These are phyloP conservation scores for Cecidostiba fungosa DNA, from an alignment of 2,888 invertebrate genomes.

Conservation along the genomic window DNA sequence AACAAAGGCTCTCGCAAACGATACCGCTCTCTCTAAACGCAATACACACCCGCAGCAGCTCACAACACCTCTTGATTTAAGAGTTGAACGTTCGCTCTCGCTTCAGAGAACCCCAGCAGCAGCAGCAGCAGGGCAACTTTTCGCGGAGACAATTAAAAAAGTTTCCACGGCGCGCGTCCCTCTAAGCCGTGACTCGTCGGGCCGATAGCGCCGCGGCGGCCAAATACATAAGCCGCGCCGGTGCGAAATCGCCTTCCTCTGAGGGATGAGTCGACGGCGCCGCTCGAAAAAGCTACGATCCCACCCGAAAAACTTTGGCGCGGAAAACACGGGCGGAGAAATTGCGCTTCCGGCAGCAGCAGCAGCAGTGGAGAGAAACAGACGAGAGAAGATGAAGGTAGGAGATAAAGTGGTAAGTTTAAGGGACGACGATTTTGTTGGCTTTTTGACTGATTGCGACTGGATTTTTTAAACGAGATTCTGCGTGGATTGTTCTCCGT, in stretches of 20 bases:
- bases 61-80: slow-evolving; percentile 52
- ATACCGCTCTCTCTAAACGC: slow-evolving; percentile 10
- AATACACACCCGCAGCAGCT: neutral
- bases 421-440: slow-evolving; percentile 22
- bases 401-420: slow-evolving; percentile 48
- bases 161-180: slow-evolving; percentile 37
- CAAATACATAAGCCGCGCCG: slow-evolving; percentile 49
- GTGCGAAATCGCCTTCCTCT: slow-evolving; percentile 8
- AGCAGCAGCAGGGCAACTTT: slow-evolving; percentile 32
- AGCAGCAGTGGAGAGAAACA: neutral
- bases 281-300: slow-evolving; percentile 47
- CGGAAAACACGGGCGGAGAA: slow-evolving; percentile 21
- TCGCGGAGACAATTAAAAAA: slow-evolving; percentile 60
- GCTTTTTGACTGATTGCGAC: neutral
- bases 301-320: slow-evolving; percentile 47
- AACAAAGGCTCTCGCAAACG: neutral
- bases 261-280: slow-evolving; percentile 52
- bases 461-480: neutral
- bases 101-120: neutral
- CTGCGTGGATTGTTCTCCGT: neutral
- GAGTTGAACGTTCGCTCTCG: slow-evolving; percentile 21
- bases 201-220: slow-evolving; percentile 33
- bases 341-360: slow-evolving; percentile 43
- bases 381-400: neutral
- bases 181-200: slow-evolving; percentile 26